Conservation (phyloP, 2,113 vertebrate species). For the Austrofundulus limnaeus region DNA sequence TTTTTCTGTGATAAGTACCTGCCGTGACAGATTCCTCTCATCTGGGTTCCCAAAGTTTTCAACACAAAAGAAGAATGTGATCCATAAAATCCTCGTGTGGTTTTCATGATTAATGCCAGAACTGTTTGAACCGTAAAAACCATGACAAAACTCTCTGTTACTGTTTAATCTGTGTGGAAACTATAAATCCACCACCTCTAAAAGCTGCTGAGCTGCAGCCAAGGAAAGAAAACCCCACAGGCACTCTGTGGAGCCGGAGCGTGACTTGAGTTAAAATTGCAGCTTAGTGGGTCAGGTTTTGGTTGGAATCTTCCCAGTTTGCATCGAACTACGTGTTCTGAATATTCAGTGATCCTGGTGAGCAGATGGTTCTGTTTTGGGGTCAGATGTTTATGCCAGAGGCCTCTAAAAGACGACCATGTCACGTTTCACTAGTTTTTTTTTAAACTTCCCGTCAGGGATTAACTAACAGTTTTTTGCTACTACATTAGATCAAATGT, state of each 20-base stretch:
- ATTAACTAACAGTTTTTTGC: not conserved
- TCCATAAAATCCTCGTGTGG: not conserved
- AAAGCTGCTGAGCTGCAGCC: conserved; percentile 15
- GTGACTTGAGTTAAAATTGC: conserved; percentile 52
- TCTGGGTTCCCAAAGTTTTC: not conserved
- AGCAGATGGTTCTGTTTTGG: conserved; percentile 17
- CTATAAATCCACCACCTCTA: not conserved
- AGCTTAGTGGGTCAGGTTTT: conserved; percentile 30
- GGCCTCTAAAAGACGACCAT: not conserved
- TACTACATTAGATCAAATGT: no score
- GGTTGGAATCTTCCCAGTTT: not conserved
- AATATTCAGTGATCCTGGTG: not conserved
- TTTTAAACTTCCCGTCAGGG: not conserved
- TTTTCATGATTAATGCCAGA: not conserved
- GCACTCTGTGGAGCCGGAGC: conserved; percentile 1
- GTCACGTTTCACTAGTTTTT: not conserved
- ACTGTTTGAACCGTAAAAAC: not conserved
- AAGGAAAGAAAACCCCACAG: conserved; percentile 22
- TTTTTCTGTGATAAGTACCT: no score
- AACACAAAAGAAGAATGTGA: not conserved
- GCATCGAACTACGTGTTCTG: not conserved
- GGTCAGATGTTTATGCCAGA: not conserved
- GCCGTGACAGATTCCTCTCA: not conserved
- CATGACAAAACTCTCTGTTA: no score
- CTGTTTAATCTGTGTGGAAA: not conserved